phyloP scores from a whole-genome alignment of 2,797 vertebrate genomes.

The Momotus momota region DNA sequence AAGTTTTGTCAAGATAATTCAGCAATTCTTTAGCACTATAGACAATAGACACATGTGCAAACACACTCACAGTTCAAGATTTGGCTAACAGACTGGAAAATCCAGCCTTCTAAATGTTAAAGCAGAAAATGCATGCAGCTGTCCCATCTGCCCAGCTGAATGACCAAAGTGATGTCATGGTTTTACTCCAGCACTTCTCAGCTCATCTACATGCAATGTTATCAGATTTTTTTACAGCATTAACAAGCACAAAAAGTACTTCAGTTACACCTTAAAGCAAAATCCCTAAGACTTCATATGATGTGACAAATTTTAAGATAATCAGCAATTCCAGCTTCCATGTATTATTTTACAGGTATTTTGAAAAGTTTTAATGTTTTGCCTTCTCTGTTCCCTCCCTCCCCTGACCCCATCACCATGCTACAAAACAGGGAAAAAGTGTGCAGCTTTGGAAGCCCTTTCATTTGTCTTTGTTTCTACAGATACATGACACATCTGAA shows the following conservation, averaged over 20 bases:
- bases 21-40: not conserved
- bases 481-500: not conserved
- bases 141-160: not conserved
- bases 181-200: not conserved
- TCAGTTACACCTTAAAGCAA: not conserved
- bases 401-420: not conserved
- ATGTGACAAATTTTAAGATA: not conserved
- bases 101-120: not conserved
- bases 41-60: not conserved
- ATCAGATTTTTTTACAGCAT: not conserved
- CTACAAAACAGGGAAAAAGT: not conserved
- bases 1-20: not conserved
- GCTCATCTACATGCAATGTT: not conserved
- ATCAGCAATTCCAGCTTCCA: not conserved
- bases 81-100: conserved; percentile 46
- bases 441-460: not conserved
- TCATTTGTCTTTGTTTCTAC: not conserved
- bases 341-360: not conserved
- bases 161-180: not conserved
- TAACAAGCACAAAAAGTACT: not conserved
- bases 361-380: not conserved
- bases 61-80: not conserved
- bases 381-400: not conserved
- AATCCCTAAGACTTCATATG: not conserved
- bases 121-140: conserved; percentile 27